These are phyloP conservation scores for Prionace glauca DNA, from an alignment of 2,797 vertebrate genomes.

Conservation along the genomic window DNA sequence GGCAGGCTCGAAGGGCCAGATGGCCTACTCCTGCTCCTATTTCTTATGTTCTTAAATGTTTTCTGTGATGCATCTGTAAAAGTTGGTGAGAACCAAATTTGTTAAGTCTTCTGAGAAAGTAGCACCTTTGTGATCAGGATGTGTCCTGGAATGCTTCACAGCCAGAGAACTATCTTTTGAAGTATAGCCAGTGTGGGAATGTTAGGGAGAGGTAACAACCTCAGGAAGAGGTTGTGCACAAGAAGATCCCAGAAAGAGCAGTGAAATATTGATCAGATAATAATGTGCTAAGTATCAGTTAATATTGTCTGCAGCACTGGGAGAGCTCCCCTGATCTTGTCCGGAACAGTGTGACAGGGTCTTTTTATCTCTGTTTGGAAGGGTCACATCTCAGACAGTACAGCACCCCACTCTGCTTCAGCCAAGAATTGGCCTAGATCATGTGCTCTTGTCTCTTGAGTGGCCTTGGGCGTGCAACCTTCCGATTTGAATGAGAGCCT, in stretches of 20 bases:
- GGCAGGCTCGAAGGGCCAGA: too few species aligned
- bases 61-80: too few species aligned
- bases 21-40: too few species aligned
- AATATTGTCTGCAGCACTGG: not conserved
- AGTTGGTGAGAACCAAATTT: too few species aligned
- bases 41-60: too few species aligned
- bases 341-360: not conserved
- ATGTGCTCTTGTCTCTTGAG: not conserved
- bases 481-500: not conserved
- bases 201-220: not conserved
- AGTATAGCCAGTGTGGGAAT: not conserved
- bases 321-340: not conserved
- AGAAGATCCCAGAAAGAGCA: not conserved
- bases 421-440: not conserved
- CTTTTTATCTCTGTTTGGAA: not conserved
- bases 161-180: not conserved
- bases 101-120: too few species aligned
- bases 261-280: not conserved
- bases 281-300: not conserved
- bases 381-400: not conserved
- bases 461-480: not conserved
- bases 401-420: not conserved
- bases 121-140: not conserved
- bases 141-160: not conserved
- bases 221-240: not conserved